Base-by-base conservation (phyloP, 2,113 vertebrate genomes). In the Sitta europaea region DNA sequence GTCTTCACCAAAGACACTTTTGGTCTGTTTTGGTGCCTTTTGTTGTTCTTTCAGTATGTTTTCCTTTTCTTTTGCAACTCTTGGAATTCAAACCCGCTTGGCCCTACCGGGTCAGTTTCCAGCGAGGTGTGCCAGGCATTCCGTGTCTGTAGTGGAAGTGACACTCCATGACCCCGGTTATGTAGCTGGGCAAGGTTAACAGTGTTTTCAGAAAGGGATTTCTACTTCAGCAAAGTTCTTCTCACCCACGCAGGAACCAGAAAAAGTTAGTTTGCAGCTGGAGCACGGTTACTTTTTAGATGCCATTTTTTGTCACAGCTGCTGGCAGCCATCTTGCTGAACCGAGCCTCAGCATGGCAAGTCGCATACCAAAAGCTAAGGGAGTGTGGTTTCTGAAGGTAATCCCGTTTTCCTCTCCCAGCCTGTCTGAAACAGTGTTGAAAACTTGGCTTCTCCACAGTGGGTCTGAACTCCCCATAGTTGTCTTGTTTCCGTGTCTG, bases 301-400 rank as follows among this genome's bases (percentile, higher is more conserved):
- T 96, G 45, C 87, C 14, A 4, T 76, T 82, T 82, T 89, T 91
- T 53, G 70, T 84, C 31, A 27, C 4, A 63, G 40, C 28, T 36
- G 9, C 33, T 91, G 89, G 89, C 89, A 92, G 74, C 94, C 93
- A 87, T 96, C 91, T 92, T 94, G 81, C 84, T 43, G 70, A 62
- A 12, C 7, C 8, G 21, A 47, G 36, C 33, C 5, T 67, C 18
- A 51, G 24, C 40, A 6, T 8, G 38, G 51, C 5, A 11, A 40
- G 23, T 33, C 31, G 22, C 14, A 2, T 42, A 71, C 24, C 38
- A 23, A 16, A 43, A 84, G 18, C 31, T 40, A 17, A 38, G 33
- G 17, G 27, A 75, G 40, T 3, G 11, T 10, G 6, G 13, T 47
- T 86, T 66, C 35, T 43, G 29, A 65, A 83, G 75, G 12, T 10